These are phyloP conservation scores for Simalia tracyae DNA, from an alignment of 2,797 vertebrate genomes.

Conservation along the genomic window DNA sequence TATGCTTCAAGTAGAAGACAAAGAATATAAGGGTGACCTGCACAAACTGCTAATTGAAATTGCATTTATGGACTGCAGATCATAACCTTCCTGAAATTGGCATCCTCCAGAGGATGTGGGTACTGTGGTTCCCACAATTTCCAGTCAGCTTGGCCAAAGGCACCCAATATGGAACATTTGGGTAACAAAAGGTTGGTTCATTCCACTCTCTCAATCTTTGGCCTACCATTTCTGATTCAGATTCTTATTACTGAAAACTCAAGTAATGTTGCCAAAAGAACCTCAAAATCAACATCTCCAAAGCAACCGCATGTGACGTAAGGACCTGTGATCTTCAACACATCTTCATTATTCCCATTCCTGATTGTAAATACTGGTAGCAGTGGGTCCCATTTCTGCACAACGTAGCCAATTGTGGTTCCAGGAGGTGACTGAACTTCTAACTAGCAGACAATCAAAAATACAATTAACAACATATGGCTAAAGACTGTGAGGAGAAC, in stretches of 20 bases:
- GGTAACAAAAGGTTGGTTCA: neutral
- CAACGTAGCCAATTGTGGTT: constrained; percentile 73
- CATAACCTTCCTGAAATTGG: neutral
- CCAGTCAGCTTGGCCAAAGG: neutral
- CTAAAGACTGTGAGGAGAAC: constrained; percentile 2
- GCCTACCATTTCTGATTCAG: constrained; percentile 18
- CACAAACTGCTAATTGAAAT: neutral
- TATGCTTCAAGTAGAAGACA: neutral
- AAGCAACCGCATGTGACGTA: constrained; percentile 78
- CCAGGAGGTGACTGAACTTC: constrained; percentile 81
- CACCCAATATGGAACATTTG: neutral
- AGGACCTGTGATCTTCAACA: constrained; percentile 79
- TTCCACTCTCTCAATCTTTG: neutral
- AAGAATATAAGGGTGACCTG: neutral
- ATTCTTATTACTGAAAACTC: constrained; percentile 20
- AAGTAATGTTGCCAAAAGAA: constrained; percentile 50
- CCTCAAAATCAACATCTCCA: constrained; percentile 82
- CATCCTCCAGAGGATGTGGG: neutral
- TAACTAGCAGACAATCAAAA: constrained; percentile 66
- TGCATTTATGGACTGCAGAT: neutral
- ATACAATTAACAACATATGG: neutral
- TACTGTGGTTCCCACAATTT: neutral
- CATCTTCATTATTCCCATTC: constrained; percentile 78
- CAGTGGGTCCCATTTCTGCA: constrained; percentile 81
- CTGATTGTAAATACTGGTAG: constrained; percentile 78